phyloP scores from a whole-genome alignment of 2,113 vertebrate species.

The Pterophyllum scalare region DNA sequence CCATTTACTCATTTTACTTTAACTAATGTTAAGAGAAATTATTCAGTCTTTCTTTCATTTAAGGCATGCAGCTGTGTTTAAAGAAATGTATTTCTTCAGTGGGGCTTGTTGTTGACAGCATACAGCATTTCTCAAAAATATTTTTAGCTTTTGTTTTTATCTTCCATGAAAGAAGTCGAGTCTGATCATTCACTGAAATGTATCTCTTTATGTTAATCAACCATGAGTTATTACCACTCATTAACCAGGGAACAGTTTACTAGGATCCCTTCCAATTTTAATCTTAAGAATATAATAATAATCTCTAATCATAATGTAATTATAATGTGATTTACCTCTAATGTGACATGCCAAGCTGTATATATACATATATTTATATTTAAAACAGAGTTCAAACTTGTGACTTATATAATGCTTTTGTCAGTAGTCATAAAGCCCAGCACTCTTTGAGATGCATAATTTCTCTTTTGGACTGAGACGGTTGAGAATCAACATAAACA shows the following conservation, averaged over 20 bases:
- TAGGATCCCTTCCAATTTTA: not conserved
- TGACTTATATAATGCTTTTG: not conserved
- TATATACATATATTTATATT: not conserved
- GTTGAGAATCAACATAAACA: slow-evolving; percentile 19
- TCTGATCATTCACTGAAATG: not conserved
- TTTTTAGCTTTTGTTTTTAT: not conserved
- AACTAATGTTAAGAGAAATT: not conserved
- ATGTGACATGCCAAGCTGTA: not conserved
- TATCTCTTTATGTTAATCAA: not conserved
- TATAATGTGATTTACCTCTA: not conserved
- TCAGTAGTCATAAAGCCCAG: not conserved
- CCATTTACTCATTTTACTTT: not conserved
- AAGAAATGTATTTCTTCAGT: not conserved
- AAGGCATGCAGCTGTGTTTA: not conserved
- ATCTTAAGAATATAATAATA: not conserved
- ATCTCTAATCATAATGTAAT: not conserved
- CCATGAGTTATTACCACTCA: not conserved
- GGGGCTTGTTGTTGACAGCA: not conserved
- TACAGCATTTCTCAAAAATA: not conserved
- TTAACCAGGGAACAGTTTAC: not conserved
- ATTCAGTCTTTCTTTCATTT: not conserved
- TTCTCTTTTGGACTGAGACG: not conserved
- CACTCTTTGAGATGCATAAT: not conserved
- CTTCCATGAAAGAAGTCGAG: not conserved
- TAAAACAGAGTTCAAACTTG: not conserved